A percentile compares a stretch with the other conserved stretches of the same genome.
These are phyloP conservation scores for Spinibarbus caldwelli DNA, from an alignment of 2,797 vertebrate genomes.

Conservation along the genomic window DNA sequence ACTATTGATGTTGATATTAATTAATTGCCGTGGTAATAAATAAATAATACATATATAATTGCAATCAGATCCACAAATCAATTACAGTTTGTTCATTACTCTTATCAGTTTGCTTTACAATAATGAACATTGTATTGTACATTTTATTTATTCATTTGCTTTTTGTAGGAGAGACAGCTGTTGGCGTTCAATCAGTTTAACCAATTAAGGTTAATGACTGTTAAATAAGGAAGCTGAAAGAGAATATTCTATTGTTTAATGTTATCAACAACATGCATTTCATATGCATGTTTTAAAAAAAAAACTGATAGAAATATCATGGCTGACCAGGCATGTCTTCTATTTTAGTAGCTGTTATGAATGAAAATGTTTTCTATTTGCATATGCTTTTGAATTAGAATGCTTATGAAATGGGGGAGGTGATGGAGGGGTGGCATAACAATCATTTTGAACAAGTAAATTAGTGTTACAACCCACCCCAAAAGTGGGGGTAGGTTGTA, in stretches of 20 bases:
- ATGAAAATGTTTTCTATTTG: conserved; percentile 5
- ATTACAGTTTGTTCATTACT: not conserved
- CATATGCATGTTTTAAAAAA: not conserved
- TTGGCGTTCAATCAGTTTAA: not conserved
- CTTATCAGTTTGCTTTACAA: not conserved
- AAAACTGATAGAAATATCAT: not conserved
- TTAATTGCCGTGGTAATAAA: not conserved
- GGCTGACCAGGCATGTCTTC: not conserved
- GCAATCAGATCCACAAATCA: not conserved
- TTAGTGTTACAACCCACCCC: conserved; percentile 12
- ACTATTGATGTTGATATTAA: not conserved
- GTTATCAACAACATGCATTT: not conserved
- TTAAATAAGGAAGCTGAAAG: not conserved
- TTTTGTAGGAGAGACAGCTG: not conserved
- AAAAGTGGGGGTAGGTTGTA: not conserved
- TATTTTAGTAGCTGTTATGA: not conserved
- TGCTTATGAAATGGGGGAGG: not conserved
- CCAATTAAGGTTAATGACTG: not conserved
- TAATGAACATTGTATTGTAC: not conserved
- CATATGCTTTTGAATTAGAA: not conserved
- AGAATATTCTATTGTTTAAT: not conserved
- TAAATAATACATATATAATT: not conserved
- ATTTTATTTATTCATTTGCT: not conserved
- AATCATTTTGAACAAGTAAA: conserved; percentile 21
- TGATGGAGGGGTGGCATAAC: conserved; percentile 16